Evolutionary conservation across 2,797 vertebrate species (phyloP).

Genomic region (Vireo griseus): DNA sequence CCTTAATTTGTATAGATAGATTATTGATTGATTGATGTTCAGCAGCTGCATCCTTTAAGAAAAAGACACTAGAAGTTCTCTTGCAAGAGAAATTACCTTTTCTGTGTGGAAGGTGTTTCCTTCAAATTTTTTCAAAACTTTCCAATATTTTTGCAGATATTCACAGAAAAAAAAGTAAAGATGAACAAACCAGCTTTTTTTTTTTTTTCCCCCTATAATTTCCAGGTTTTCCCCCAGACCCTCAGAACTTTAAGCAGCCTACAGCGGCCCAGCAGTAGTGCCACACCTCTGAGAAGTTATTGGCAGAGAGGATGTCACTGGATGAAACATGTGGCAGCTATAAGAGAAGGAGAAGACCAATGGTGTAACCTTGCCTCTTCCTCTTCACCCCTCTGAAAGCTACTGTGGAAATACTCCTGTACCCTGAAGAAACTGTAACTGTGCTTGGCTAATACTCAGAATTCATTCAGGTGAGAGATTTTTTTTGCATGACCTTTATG

Average conservation of each 20-base stretch:
- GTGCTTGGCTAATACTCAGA: neutral
- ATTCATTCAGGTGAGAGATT: neutral
- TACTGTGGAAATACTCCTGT: neutral
- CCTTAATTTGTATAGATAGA: neutral
- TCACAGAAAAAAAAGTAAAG: neutral
- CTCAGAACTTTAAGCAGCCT: neutral
- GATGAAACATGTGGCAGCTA: rapidly evolving
- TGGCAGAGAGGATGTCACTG: neutral
- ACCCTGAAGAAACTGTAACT: neutral
- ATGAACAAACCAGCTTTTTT: neutral
- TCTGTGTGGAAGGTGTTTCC: neutral
- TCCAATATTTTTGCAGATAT: neutral
- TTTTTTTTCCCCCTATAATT: neutral
- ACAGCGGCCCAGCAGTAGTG: neutral
- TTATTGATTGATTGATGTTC: neutral
- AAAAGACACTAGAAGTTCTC: neutral
- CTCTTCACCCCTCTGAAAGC: neutral
- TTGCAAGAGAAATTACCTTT: neutral
- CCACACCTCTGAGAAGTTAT: neutral
- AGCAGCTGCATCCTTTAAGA: neutral
- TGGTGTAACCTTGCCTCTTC: neutral
- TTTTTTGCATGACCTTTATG: neutral
- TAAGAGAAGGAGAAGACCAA: rapidly evolving
- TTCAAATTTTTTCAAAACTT: neutral
- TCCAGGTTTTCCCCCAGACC: neutral